A percentile compares a stretch with the other conserved stretches of the same genome.
These are phyloP conservation scores for Enteromius viviparus DNA, from an alignment of 2,797 vertebrate species.

Conservation along the genomic window DNA sequence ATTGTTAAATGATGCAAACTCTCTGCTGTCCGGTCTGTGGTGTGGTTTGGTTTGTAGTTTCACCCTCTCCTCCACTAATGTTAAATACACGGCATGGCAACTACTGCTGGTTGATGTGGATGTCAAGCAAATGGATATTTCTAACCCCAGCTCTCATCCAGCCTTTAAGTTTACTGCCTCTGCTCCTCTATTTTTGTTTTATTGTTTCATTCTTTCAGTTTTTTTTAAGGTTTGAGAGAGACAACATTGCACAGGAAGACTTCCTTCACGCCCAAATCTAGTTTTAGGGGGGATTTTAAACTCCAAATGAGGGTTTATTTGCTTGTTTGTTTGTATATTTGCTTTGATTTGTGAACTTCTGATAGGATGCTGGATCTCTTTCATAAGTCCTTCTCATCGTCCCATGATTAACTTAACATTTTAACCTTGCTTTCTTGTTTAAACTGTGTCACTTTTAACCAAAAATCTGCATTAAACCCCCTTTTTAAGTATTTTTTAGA, in stretches of 20 bases:
- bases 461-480: constrained; percentile 64
- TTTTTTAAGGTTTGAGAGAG: constrained; percentile 83
- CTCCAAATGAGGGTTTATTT: constrained; percentile 11
- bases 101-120: constrained; percentile 87
- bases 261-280: constrained; percentile 66
- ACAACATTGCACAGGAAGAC: constrained; percentile 97
- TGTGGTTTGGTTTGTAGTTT: constrained; percentile 72
- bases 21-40: constrained; percentile 74
- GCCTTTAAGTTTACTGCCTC: constrained; percentile 84
- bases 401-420: constrained; percentile 71
- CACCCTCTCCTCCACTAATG: constrained; percentile 71
- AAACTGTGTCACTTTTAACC: constrained; percentile 63
- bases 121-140: constrained; percentile 98
- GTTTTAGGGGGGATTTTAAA: constrained; percentile 28
- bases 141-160: constrained; percentile 91
- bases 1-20: constrained; percentile 84
- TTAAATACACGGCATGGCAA: constrained; percentile 77
- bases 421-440: constrained; percentile 69
- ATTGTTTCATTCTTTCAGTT: constrained; percentile 77
- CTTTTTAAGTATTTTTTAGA: neutral
- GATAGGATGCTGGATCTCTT: constrained; percentile 78
- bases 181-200: constrained; percentile 76
- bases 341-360: constrained; percentile 74
- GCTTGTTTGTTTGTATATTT: constrained; percentile 45
- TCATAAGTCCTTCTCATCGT: constrained; percentile 66